These are phyloP conservation scores for Pantala flavescens DNA, from an alignment of 1,140 invertebrate genomes.

Conservation along the genomic window DNA sequence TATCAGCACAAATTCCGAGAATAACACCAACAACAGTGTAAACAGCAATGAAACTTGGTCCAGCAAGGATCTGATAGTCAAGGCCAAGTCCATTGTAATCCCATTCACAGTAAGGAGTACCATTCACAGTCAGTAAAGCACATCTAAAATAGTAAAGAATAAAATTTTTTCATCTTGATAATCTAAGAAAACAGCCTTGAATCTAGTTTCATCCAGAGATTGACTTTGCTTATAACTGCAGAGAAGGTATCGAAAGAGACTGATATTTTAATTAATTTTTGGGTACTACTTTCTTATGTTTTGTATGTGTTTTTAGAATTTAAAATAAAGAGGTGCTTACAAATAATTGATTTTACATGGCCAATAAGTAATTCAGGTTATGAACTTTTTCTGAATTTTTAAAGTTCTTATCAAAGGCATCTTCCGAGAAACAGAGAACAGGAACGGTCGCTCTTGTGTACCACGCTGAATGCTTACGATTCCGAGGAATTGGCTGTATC, in stretches of 20 bases:
- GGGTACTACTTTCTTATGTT: too few relatives aligned
- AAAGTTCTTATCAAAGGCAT: too few relatives aligned
- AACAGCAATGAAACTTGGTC: conserved; percentile 82
- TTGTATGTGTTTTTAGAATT: too few relatives aligned
- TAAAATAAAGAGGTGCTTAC: too few relatives aligned
- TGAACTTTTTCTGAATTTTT: too few relatives aligned
- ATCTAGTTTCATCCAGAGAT: neutral
- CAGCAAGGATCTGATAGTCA: conserved; percentile 84
- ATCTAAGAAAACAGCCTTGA: neutral
- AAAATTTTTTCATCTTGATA: neutral
- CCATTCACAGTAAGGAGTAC: conserved; percentile 72
- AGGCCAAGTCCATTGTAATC: conserved; percentile 84
- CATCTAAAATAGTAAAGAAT: conserved; percentile 42
- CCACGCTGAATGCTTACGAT: conserved; percentile 38
- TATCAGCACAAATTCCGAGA: conserved; percentile 75
- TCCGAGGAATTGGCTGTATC: conserved; percentile 49
- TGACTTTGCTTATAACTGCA: neutral
- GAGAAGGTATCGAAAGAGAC: conserved; percentile 21
- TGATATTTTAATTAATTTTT: too few relatives aligned
- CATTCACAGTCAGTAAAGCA: conserved; percentile 51
- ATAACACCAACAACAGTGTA: conserved; percentile 79
- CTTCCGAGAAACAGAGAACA: too few relatives aligned
- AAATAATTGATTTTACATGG: too few relatives aligned
- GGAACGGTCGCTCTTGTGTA: too few relatives aligned
- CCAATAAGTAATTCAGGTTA: too few relatives aligned